Conservation (phyloP, 2,888 invertebrate species). For the Catonia carolina region DNA sequence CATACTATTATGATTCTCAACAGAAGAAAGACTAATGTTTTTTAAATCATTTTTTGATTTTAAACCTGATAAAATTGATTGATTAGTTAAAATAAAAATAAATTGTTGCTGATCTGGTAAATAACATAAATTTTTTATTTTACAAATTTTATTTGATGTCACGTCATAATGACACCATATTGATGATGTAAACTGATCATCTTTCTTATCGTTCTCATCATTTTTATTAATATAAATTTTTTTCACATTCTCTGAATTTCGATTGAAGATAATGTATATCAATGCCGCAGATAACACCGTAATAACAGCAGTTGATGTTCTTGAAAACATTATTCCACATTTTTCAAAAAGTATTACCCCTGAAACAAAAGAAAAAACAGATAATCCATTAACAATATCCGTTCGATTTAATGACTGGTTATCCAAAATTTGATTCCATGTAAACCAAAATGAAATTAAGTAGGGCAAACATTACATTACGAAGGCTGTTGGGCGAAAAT, state of each 20-base stretch:
- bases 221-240: neutral
- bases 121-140: slow-evolving; percentile 44
- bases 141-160: slow-evolving; percentile 36
- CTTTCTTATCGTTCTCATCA: neutral
- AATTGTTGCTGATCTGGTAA: slow-evolving; percentile 39
- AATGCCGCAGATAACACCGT: slow-evolving; percentile 59
- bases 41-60: slow-evolving; percentile 36
- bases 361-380: too few relatives aligned
- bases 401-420: too few relatives aligned
- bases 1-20: slow-evolving; percentile 41
- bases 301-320: slow-evolving; percentile 54
- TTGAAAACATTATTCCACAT: too few relatives aligned
- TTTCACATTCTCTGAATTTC: neutral
- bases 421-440: too few relatives aligned
- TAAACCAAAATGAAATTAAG: too few relatives aligned
- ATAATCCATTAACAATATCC: too few relatives aligned
- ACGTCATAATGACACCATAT: slow-evolving; percentile 30
- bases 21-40: slow-evolving; percentile 40
- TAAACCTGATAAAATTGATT: slow-evolving; percentile 39
- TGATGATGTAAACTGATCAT: slow-evolving; percentile 24
- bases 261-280: neutral
- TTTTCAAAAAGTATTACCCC: too few relatives aligned
- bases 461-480: too few relatives aligned
- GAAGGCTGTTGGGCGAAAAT: too few relatives aligned
- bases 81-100: slow-evolving; percentile 39